Base-by-base conservation (phyloP, 1,140 invertebrate genomes). In the Leguminivora glycinivorella region DNA sequence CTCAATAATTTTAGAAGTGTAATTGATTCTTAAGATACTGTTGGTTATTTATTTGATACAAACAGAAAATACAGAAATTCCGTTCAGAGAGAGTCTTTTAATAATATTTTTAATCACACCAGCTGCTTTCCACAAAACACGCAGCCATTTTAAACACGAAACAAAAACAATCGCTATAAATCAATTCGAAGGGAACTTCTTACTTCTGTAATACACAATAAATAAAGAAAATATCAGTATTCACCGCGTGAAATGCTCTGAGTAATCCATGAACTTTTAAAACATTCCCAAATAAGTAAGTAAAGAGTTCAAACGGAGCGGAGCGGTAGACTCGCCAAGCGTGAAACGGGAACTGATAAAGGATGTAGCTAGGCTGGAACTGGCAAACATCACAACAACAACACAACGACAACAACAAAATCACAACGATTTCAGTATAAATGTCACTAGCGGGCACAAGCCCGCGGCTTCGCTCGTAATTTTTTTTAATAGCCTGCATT, bases 281-380 rank as follows among this genome's bases (percentile, higher is more conserved):
- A 85, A 81, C 78, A 81, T 82, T 80, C 73, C 76, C 74, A 80
- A 83, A 83, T 85, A 83, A 81, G 76, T 82, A 83, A 81, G 76
- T 81, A 83, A 80, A 72, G 79, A 78, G 76, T 81, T 82, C 77
- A 80, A 83, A 83, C 78, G 82, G 78, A 85, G 81, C 78, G 80
- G 58, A 80, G 77, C 81, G 80, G 67, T 82, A 80, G 79, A 83
- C 81, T 81, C 71, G 69, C 74, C 71, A 74, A 83, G 81, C 81
- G 80, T 81, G 79, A 83, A 82, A 75, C 82, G 75, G 81, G 84
- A 78, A 84, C 83, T 75, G 74, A 77, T 75, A 72, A 72, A 9
- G 63, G 80, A 81, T 75, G 14, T 78, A 80, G 29, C 73, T 68
- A 3, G 7, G 34, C 58, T 63, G 26, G 58, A 63, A 63, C 47